Conservation (phyloP, 2,888 invertebrate genomes). For the Ormyrus labotus region DNA sequence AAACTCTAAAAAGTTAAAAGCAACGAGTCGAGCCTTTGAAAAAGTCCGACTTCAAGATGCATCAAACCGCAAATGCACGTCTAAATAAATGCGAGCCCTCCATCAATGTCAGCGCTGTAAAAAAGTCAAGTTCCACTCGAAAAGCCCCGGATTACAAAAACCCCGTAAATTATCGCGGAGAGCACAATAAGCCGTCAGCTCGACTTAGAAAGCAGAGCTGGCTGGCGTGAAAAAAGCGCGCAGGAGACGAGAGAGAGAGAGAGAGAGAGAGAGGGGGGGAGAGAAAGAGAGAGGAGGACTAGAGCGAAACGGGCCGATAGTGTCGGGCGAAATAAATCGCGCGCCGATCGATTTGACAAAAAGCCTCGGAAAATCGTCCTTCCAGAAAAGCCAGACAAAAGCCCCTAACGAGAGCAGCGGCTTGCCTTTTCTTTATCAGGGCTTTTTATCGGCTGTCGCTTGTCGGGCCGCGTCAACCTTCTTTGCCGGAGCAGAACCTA, state of each 20-base stretch:
- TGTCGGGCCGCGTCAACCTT: conserved; percentile 48
- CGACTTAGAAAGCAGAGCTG: not conserved
- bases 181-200: no score
- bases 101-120: no score
- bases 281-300: not conserved
- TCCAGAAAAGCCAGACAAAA: conserved; percentile 10
- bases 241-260: conserved; percentile 22
- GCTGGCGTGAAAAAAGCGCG: not conserved
- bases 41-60: no score
- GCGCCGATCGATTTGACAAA: conserved; percentile 44
- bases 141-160: no score
- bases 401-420: conserved; percentile 42
- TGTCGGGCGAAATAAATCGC: conserved; percentile 41
- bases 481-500: conserved; percentile 14
- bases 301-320: not conserved
- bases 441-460: conserved; percentile 54
- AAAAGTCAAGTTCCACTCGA: no score
- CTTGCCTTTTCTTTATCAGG: conserved; percentile 52
- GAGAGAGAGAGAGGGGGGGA: not conserved
- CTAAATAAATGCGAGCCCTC: no score
- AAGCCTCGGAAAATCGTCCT: conserved; percentile 25
- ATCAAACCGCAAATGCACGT: no score
- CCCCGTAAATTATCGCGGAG: no score
- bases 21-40: no score
- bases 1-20: no score